Conservation (phyloP, 1,140 invertebrate species). For the Leptinotarsa defecta region DNA sequence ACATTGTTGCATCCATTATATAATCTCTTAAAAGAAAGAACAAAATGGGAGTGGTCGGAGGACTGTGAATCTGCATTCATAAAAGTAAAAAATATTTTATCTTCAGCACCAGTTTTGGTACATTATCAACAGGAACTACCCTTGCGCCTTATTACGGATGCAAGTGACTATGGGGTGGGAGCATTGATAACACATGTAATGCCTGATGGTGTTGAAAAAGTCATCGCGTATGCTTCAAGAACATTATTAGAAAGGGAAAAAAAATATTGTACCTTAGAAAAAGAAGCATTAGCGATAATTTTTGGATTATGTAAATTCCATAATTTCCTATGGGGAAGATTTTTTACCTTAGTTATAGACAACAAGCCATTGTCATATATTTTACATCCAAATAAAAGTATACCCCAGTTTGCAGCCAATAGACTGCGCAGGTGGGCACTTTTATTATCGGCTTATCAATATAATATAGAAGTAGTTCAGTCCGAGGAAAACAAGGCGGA, state of each 20-base stretch:
- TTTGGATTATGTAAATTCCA: slow-evolving; percentile 2
- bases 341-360: not conserved
- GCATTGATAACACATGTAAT: slow-evolving; percentile 56
- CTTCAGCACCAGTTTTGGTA: slow-evolving; percentile 47
- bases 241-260: slow-evolving; percentile 57
- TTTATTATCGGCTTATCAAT: not conserved
- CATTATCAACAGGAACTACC: slow-evolving; percentile 55
- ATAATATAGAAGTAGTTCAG: not conserved
- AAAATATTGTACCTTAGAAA: slow-evolving; percentile 62
- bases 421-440: not conserved
- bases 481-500: not conserved
- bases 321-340: not conserved
- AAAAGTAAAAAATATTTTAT: slow-evolving; percentile 44
- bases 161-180: slow-evolving; percentile 55
- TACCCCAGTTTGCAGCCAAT: not conserved
- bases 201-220: slow-evolving; percentile 53
- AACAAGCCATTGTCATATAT: slow-evolving; percentile 1
- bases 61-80: slow-evolving; percentile 43
- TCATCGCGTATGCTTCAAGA: slow-evolving; percentile 59
- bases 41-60: slow-evolving; percentile 39
- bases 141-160: slow-evolving; percentile 51
- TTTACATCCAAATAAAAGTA: not conserved
- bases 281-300: slow-evolving; percentile 54
- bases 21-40: slow-evolving; percentile 40
- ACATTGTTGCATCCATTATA: slow-evolving; percentile 39